Conservation (phyloP, 2,888 invertebrate genomes). For the Malachius bipustulatus region DNA sequence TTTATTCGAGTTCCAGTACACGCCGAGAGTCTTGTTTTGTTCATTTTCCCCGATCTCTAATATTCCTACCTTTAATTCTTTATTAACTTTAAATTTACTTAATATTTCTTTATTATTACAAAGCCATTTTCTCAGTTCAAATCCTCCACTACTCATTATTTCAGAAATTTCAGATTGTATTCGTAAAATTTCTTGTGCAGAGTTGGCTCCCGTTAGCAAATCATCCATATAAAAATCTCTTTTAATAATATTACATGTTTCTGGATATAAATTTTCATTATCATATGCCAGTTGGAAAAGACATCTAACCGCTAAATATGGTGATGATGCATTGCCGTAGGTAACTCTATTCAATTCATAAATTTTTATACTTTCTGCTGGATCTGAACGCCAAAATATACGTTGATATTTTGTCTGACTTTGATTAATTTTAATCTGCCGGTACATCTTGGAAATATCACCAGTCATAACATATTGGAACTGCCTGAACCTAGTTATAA, state of each 20-base stretch:
- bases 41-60: no score
- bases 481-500: no score
- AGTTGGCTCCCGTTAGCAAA: constrained; percentile 7
- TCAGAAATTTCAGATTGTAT: constrained; percentile 5
- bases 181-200: constrained; percentile 6
- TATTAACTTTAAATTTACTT: no score
- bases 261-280: constrained; percentile 9
- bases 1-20: no score
- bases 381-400: not conserved
- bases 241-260: constrained; percentile 7
- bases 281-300: constrained; percentile 7
- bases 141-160: no score
- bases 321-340: constrained; percentile 8
- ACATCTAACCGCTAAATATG: constrained; percentile 8
- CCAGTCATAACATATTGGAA: no score
- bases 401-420: not conserved
- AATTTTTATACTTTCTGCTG: not conserved
- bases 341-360: constrained; percentile 4
- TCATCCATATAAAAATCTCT: constrained; percentile 8
- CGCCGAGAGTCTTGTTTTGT: no score
- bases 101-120: no score
- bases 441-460: constrained; percentile 3
- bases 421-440: not conserved
- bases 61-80: no score
- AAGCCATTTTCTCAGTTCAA: no score